Evolutionary conservation across 2,113 vertebrate genomes (phyloP), one percentile per base, ranked within the genome.

Genomic region (Cricetomys ansorgei): DNA sequence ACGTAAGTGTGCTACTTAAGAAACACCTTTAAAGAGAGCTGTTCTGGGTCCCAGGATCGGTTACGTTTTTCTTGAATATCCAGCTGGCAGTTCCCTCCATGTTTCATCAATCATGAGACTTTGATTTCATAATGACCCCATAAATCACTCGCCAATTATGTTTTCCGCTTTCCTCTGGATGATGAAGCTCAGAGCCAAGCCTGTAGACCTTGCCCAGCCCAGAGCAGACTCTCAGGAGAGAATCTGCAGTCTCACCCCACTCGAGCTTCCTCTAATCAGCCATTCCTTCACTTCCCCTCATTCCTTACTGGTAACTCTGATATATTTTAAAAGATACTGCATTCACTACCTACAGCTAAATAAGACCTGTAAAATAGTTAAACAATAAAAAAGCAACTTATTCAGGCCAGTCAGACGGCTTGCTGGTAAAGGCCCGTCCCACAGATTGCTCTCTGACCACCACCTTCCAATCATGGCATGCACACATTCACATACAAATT

Each of bases 41-140:
- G 75, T 5, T 67, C 59, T 90, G 83, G 40, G 7, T 92, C 64
- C 48, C 70, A 76, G 37, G 16, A 62, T 29, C 40, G 43, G 13
- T 90, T 72, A 48, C 50, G 15, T 76, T 96, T 96, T 86, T 76
- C 72, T 76, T 94, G 48, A 85, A 8, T 37, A 90, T 73, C 13
- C 65, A 92, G 50, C 72, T 89, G 53, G 37, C 75, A 37, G 57
- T 95, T 94, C 80, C 34, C 79, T 73, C 15, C 43, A 80, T 55
- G 40, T 75, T 79, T 81, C 59, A 72, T 88, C 92, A 85, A 70
- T 72, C 91, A 88, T 59, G 79, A 76, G 11, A 72, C 75, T 90
- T 89, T 93, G 27, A 91, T 93, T 81, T 89, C 50, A 7, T 79
- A 92, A 72, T 86, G 64, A 90, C 53, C 90, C n/a, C 65, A 72